Base-by-base conservation (phyloP, 2,888 invertebrate genomes). In the Troilus luridus region DNA sequence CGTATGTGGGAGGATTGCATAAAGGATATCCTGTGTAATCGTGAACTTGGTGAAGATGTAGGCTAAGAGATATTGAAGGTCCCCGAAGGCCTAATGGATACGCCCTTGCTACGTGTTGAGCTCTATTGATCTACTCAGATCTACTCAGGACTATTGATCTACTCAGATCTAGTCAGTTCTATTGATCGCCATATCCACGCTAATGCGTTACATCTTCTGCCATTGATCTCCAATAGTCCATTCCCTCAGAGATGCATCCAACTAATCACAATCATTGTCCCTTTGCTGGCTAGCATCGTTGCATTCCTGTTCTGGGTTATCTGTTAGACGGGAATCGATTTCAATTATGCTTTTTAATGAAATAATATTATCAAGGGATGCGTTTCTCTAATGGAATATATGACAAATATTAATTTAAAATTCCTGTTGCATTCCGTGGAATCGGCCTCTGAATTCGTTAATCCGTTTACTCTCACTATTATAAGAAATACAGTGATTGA, bases 21-120 rank as follows among this genome's bases (percentile, higher is more conserved):
- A 41, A 41, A 41, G 41, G 41, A 41, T 41, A 41, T 41, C 41
- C 41, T 41, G 41, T 41, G 41, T 41, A 41, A 41, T n/a, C 10
- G 0, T 24, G 24, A 67, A 67, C 67, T 67, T 24, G 60, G 14
- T 17, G 60, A 14, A 27, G 27, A 77, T 77, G 27, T 9, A 21
- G 8, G 54, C 85, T 85, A 85, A 85, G 11, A 85, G 56, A 85
- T 56, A 85, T 85, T 85, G 85, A 85, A 85, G 85, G 85, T 58
- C n/a, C 12, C 12, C n/a, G 10, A 14, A 85, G 56, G 56, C 11
- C 56, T 85, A 85, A 85, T 85, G 58, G 85, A 85, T 85, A 21
- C 85, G 85, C 56, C 85, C 85, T 85, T 85, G 54, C 21, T 56
- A 8, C 54, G 56, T 21, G 56, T 81, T 81, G 54, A 90, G 58